These are phyloP conservation scores for Octodonta nipae DNA, from an alignment of 2,888 invertebrate species.

Conservation along the genomic window DNA sequence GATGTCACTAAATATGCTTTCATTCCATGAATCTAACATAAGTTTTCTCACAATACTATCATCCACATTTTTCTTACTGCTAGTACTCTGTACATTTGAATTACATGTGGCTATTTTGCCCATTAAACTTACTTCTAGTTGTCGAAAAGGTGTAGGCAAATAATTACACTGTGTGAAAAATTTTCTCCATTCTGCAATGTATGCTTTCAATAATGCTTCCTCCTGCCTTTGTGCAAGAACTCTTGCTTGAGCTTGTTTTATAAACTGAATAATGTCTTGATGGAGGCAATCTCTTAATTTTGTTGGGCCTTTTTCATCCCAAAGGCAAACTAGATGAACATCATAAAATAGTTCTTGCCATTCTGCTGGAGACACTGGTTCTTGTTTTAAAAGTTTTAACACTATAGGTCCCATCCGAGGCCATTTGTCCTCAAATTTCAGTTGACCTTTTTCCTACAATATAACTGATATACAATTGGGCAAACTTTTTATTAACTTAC, in stretches of 20 bases:
- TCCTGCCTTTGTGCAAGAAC: constrained; percentile 88
- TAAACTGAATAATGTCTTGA: constrained; percentile 86
- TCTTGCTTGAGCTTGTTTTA: constrained; percentile 79
- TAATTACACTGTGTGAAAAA: constrained; percentile 97
- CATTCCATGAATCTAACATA: constrained; percentile 98
- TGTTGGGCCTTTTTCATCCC: constrained; percentile 89
- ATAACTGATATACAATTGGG: constrained; percentile 8
- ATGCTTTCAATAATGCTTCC: constrained; percentile 86
- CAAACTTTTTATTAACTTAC: too few relatives aligned
- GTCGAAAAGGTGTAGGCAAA: constrained; percentile 87
- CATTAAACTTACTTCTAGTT: constrained; percentile 72
- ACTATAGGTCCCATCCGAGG: constrained; percentile 88
- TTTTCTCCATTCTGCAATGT: constrained; percentile 95
- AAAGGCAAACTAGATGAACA: constrained; percentile 88
- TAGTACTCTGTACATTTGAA: constrained; percentile 24
- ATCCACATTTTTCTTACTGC: constrained; percentile 48
- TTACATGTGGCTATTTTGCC: constrained; percentile 42
- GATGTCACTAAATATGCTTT: constrained; percentile 89
- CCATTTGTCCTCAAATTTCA: constrained; percentile 93
- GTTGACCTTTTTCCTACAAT: constrained; percentile 60
- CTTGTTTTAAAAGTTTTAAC: constrained; percentile 82
- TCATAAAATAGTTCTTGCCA: constrained; percentile 97
- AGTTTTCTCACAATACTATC: constrained; percentile 87
- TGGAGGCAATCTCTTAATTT: constrained; percentile 81
- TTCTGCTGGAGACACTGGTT: constrained; percentile 82